Evolutionary conservation across 1,140 invertebrate genomes (phyloP).

Genomic region (Platyscapa corneri): DNA sequence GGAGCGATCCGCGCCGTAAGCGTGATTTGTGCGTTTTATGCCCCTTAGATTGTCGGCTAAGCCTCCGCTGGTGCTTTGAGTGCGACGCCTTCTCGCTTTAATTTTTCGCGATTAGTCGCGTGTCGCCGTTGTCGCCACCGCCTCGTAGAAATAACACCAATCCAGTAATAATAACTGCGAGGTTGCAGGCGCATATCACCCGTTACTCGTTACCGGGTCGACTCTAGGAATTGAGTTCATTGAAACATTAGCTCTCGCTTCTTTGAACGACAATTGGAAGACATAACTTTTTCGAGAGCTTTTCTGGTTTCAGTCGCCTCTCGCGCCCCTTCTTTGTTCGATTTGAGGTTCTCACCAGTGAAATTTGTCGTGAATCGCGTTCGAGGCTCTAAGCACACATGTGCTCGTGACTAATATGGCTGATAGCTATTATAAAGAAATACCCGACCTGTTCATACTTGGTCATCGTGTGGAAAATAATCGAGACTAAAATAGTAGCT

Average conservation of each 20-base stretch:
- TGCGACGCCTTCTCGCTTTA: background rate
- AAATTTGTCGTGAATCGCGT: background rate
- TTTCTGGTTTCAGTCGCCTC: background rate
- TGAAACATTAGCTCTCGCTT: background rate
- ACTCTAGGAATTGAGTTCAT: background rate
- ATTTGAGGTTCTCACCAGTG: background rate
- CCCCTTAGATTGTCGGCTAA: background rate
- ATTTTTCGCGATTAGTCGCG: constrained; percentile 27
- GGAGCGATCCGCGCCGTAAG: constrained; percentile 18
- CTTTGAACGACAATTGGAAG: background rate
- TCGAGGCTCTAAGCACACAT: background rate
- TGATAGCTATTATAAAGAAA: too few species aligned
- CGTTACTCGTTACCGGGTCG: background rate
- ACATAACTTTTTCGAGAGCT: background rate
- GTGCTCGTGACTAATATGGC: too few species aligned
- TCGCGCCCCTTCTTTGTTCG: background rate
- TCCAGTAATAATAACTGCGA: background rate
- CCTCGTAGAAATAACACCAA: background rate
- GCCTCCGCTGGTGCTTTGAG: background rate
- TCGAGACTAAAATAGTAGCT: background rate
- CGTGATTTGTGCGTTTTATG: constrained; percentile 32
- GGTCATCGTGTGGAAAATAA: background rate
- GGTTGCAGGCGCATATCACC: background rate
- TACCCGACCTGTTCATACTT: too few species aligned
- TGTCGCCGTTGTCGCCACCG: background rate